These are phyloP conservation scores for Nebria ingens DNA, from an alignment of 1,140 invertebrate genomes.

Conservation along the genomic window DNA sequence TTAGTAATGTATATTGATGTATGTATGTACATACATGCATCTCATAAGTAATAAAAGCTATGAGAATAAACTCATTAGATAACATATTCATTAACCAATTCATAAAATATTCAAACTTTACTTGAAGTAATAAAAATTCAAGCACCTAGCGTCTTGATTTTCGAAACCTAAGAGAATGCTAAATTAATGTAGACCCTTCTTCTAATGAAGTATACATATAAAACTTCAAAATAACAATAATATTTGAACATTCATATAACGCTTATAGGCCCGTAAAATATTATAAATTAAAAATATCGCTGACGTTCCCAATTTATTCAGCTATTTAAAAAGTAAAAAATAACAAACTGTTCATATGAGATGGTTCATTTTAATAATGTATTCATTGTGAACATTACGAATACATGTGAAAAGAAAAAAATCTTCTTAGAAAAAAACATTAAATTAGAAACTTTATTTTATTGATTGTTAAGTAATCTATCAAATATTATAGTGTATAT, in stretches of 20 bases:
- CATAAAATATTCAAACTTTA: too few species aligned
- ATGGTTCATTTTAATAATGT: neutral
- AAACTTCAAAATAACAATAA: conserved; percentile 1
- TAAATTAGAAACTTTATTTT: too few species aligned
- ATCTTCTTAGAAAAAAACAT: too few species aligned
- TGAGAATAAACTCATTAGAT: too few species aligned
- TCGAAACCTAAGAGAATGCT: neutral
- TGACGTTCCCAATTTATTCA: neutral
- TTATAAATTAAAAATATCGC: neutral
- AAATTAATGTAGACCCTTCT: neutral
- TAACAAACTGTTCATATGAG: neutral
- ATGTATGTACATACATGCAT: neutral
- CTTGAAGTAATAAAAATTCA: too few species aligned
- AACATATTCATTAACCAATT: too few species aligned
- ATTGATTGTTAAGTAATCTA: too few species aligned
- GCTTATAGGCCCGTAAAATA: conserved; percentile 1
- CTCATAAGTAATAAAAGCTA: too few species aligned
- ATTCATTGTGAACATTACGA: neutral
- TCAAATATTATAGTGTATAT: conserved; percentile 3
- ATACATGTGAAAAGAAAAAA: neutral
- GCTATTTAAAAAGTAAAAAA: conserved; percentile 5
- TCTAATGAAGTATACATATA: neutral
- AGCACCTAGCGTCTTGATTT: neutral
- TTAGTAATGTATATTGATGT: too few species aligned
- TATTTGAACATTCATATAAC: neutral